Conservation (phyloP, 2,797 vertebrate species). For the Argya squamiceps region DNA sequence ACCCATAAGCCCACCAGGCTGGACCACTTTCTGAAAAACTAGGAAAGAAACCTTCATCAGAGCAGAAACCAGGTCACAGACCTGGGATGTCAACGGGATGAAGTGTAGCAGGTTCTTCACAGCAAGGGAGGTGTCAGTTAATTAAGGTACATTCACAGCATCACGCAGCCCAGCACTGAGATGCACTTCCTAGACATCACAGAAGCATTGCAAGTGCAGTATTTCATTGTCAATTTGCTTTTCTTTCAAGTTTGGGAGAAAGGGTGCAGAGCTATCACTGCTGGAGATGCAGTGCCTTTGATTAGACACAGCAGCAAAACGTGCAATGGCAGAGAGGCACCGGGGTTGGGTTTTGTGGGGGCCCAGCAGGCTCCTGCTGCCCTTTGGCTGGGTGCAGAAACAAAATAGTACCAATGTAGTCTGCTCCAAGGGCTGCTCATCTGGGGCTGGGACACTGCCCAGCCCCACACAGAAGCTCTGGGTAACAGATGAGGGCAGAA, state of each 20-base stretch:
- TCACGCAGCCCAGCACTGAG: not conserved
- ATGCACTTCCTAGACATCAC: not conserved
- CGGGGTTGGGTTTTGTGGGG: not conserved
- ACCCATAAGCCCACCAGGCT: not conserved
- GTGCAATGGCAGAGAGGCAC: not conserved
- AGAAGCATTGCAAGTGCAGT: not conserved
- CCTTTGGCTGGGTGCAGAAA: not conserved
- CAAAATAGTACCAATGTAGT: not conserved
- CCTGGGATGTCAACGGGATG: not conserved
- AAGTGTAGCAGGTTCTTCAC: not conserved
- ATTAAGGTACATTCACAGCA: not conserved
- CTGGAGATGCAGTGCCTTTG: not conserved
- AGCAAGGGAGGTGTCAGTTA: not conserved
- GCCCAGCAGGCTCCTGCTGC: not conserved
- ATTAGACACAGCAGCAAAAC: not conserved
- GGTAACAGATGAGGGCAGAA: not conserved
- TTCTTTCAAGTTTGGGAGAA: not conserved
- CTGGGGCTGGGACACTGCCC: not conserved
- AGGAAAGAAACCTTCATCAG: not conserved
- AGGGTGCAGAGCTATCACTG: not conserved
- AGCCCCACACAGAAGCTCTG: fast-evolving
- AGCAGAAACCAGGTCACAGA: not conserved
- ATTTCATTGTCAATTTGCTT: not conserved
- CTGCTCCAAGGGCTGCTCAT: not conserved
- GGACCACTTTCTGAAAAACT: not conserved